These are phyloP conservation scores for Torymus tubicola DNA, from an alignment of 2,888 invertebrate species.

Conservation along the genomic window DNA sequence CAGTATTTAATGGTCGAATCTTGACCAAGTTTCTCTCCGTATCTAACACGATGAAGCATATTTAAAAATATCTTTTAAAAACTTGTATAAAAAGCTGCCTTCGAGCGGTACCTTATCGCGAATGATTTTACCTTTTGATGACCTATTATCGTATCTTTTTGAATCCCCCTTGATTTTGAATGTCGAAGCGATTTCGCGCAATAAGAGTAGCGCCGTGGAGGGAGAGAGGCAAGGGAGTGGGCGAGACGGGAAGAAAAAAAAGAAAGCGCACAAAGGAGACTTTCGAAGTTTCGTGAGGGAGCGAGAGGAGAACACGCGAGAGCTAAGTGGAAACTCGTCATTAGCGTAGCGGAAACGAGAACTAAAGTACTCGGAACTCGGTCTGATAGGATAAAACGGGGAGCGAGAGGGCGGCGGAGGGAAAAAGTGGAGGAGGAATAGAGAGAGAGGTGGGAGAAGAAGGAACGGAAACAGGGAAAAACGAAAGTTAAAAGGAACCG, in stretches of 20 bases:
- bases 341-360: slow-evolving; percentile 69
- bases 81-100: neutral
- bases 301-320: slow-evolving; percentile 35
- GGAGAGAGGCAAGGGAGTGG: neutral
- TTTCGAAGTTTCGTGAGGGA: slow-evolving; percentile 50
- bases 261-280: slow-evolving; percentile 41
- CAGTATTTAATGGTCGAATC: too few species aligned
- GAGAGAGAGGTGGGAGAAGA: slow-evolving; percentile 15
- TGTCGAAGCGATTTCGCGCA: neutral
- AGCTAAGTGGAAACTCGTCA: slow-evolving; percentile 67
- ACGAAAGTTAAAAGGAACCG: slow-evolving; percentile 56
- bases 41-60: neutral
- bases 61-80: neutral
- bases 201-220: neutral
- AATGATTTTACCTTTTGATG: slow-evolving; percentile 14
- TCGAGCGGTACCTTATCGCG: neutral
- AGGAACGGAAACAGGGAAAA: slow-evolving; percentile 3
- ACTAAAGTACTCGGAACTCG: slow-evolving; percentile 68
- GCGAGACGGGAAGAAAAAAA: neutral
- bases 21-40: too few species aligned
- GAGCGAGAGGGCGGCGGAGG: slow-evolving; percentile 31
- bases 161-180: slow-evolving; percentile 17
- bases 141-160: neutral
- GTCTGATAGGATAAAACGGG: slow-evolving; percentile 65
- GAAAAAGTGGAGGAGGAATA: slow-evolving; percentile 34